phyloP scores from a whole-genome alignment of 2,797 vertebrate species.

The Rhinella marina region DNA sequence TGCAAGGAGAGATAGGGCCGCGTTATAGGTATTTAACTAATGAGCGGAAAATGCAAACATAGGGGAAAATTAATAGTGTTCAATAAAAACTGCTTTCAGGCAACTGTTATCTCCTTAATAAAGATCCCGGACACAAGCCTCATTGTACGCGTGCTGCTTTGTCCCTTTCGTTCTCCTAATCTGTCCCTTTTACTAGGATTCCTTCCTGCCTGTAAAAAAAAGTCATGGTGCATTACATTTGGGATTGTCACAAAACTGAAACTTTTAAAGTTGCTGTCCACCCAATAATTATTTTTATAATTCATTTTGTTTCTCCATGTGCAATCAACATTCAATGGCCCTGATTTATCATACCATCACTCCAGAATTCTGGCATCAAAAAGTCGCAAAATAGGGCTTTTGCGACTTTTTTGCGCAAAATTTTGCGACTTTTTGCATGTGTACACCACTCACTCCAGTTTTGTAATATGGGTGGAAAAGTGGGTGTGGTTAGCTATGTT shows the following conservation, averaged over 20 bases:
- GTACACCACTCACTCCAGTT: no score
- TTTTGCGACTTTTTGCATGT: no score
- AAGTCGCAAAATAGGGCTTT: no score
- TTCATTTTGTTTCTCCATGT: neutral
- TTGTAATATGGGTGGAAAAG: no score
- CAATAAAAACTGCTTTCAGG: constrained; percentile 59
- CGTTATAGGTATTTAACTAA: constrained; percentile 58
- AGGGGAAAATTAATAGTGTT: constrained; percentile 58
- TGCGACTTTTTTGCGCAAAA: no score
- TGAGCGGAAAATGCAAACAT: constrained; percentile 60
- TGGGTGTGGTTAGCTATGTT: no score
- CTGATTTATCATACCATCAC: no score
- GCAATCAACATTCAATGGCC: no score
- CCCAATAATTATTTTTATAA: neutral
- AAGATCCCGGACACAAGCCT: constrained; percentile 49
- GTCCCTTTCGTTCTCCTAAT: constrained; percentile 55
- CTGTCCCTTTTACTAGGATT: constrained; percentile 1
- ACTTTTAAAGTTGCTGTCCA: neutral
- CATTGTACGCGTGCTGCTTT: constrained; percentile 33
- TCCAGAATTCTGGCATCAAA: no score
- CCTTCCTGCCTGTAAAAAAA: constrained; percentile 11
- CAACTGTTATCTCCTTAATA: constrained; percentile 58
- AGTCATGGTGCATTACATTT: constrained; percentile 9
- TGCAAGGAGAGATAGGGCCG: constrained; percentile 53
- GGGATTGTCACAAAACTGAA: neutral